Evolutionary conservation across 2,113 vertebrate genomes (phyloP), one percentile per base, ranked within the genome.

Genomic region (Suncus etruscus): DNA sequence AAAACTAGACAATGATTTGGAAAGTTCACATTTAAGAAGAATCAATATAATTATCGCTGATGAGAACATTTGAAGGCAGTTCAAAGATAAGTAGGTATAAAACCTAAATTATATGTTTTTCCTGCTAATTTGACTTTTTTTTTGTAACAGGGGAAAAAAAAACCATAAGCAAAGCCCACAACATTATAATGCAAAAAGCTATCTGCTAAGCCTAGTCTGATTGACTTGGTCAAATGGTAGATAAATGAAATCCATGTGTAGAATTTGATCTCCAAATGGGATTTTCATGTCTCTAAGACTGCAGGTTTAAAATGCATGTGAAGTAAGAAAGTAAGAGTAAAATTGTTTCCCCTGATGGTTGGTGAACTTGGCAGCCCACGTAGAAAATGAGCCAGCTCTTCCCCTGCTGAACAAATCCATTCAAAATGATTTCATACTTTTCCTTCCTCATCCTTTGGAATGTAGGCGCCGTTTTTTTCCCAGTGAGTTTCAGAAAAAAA

Each of bases 391-490:
- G 83, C 82, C 75, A 39, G 69, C n/a, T 76, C 58, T 92, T 89
- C 68, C 78, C 78, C 61, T 54, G 83, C 85, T 79, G 93, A 92
- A 92, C 86, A 93, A 88, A 94, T 91, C 89, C 86, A 87, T 94
- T 93, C 83, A 91, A 86, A 92, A 81, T 91, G 92, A 96, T 91
- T 94, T 95, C 90, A 94, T 88, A 94, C 86, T 90, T 95, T 96
- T 90, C 93, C 94, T 96, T 95, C 88, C 92, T 76, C 27, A 29
- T 51, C 70, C 94, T 95, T 91, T 69, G 85, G 90, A 95, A 94
- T 86, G 86, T 79, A 63, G 73, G 92, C 94, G 83, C 79, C 90
- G 90, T 94, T 95, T 96, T 92, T 39, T 39, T 39, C 54, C 90
- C 90, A 94, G 72, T 31, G 61, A 86, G 58, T 86, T 77, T 29